These are phyloP conservation scores for Actias luna DNA, from an alignment of 2,888 invertebrate species.

Conservation along the genomic window DNA sequence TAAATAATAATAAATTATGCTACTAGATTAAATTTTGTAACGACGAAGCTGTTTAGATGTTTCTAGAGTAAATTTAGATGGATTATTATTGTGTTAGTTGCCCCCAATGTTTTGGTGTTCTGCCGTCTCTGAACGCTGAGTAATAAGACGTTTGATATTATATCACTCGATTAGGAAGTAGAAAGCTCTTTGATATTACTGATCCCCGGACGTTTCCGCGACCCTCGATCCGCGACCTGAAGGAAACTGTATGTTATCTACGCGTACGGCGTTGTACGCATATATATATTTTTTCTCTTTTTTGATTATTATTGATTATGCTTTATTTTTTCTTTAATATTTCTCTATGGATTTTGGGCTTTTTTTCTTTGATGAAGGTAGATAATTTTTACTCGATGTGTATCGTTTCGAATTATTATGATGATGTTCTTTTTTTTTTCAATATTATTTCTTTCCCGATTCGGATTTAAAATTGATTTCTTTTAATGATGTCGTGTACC, in stretches of 20 bases:
- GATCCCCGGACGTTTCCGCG: conserved; percentile 43
- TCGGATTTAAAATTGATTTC: conserved; percentile 66
- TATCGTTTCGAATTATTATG: conserved; percentile 14
- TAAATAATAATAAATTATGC: conserved; percentile 38
- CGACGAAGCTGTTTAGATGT: conserved; percentile 42
- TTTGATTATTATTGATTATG: conserved; percentile 22
- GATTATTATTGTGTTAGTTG: conserved; percentile 23
- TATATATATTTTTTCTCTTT: conserved; percentile 36
- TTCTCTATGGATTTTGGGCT: conserved; percentile 77
- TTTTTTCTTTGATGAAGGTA: conserved; percentile 59
- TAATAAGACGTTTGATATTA: conserved; percentile 40
- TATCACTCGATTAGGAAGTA: conserved; percentile 28
- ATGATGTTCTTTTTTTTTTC: too few relatives aligned
- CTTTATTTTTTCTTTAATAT: conserved; percentile 65
- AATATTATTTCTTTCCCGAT: conserved; percentile 30
- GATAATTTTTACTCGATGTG: conserved; percentile 50
- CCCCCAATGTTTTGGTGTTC: conserved; percentile 37
- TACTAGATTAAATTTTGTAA: conserved; percentile 42
- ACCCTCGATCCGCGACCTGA: conserved; percentile 45
- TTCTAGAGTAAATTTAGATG: conserved; percentile 26
- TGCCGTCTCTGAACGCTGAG: conserved; percentile 52
- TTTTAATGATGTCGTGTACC: conserved; percentile 63
- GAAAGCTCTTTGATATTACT: conserved; percentile 43
- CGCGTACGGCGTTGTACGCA: conserved; percentile 41
- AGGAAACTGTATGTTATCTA: conserved; percentile 44